Evolutionary conservation across 2,888 invertebrate species (phyloP), one percentile per base, ranked within the genome.

Genomic region (Apeira syringaria): DNA sequence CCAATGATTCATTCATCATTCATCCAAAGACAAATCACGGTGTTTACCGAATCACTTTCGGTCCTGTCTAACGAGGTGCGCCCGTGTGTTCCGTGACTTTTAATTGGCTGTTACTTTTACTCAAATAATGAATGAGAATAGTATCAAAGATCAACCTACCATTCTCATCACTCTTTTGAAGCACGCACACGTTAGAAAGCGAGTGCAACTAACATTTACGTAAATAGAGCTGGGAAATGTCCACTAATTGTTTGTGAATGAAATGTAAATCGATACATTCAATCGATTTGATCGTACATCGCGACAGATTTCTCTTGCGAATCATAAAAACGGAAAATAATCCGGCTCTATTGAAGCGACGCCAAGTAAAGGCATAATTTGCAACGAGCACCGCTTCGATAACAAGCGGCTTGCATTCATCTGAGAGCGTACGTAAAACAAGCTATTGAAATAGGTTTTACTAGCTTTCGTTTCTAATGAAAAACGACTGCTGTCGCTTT

Each of bases 51-150:
- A 62, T 74, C 64, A 75, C 75, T 84, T 82, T 80, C 77, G 70
- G 76, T 63, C 76, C 72, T 79, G 73, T 77, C 80, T 79, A 75
- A 65, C 70, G 66, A 67, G 57, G 53, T 54, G 58, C 44, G 53
- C 52, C 48, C 53, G 57, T 51, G 48, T 65, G 62, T 60, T 65
- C 55, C 61, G 54, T 40, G 73, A 73, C 72, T 79, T 76, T 79
- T 87, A 88, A 86, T 87, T 86, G 69, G 69, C 47, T 56, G 50
- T 66, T 79, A 83, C 72, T 83, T 80, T 76, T 70, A 62, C 69
- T 71, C 72, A 78, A 81, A 78, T 81, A 83, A 80, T 78, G 71
- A 69, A 70, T 78, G 74, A 64, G 72, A 77, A 70, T 72, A 64
- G 57, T 51, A 63, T 55, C 70, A 63, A 63, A 69, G 66, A 68